phyloP scores from a whole-genome alignment of 1,140 invertebrate genomes.

The Drosophila gunungcola region DNA sequence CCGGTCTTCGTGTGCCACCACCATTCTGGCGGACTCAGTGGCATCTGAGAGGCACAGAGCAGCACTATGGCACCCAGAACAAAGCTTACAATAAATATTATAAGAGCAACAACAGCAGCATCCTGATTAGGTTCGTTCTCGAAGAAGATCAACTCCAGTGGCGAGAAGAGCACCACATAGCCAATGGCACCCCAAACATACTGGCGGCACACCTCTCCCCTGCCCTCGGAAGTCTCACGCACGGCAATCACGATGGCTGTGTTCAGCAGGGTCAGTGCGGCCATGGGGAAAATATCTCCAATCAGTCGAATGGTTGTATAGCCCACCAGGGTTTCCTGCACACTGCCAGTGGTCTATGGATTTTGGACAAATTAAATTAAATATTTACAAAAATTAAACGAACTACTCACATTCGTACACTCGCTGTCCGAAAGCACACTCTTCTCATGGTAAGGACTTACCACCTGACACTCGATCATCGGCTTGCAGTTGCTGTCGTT shows the following conservation, averaged over 20 bases:
- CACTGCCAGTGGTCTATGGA: constrained; percentile 86
- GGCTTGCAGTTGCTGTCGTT: constrained; percentile 85
- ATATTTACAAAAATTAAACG: not conserved
- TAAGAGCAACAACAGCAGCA: constrained; percentile 79
- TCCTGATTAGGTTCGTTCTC: constrained; percentile 40
- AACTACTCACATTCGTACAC: constrained; percentile 85
- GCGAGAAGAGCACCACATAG: constrained; percentile 89
- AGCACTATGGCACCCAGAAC: constrained; percentile 68
- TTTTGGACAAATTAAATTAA: not conserved
- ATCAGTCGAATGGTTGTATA: constrained; percentile 90
- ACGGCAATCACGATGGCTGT: constrained; percentile 92
- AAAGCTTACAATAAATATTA: constrained; percentile 88
- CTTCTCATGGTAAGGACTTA: constrained; percentile 88
- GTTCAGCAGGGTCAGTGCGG: constrained; percentile 89
- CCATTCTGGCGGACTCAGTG: constrained; percentile 91
- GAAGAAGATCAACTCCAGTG: constrained; percentile 87
- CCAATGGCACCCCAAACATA: constrained; percentile 91
- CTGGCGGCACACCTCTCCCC: constrained; percentile 92
- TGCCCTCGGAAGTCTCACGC: constrained; percentile 90
- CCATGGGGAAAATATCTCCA: constrained; percentile 91
- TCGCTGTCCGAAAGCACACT: constrained; percentile 88
- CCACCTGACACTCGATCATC: constrained; percentile 88
- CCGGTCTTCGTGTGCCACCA: constrained; percentile 93
- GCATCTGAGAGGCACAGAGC: constrained; percentile 86
- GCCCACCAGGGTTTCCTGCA: constrained; percentile 88